phyloP scores from a whole-genome alignment of 2,113 vertebrate genomes.

The Dipodomys merriami region DNA sequence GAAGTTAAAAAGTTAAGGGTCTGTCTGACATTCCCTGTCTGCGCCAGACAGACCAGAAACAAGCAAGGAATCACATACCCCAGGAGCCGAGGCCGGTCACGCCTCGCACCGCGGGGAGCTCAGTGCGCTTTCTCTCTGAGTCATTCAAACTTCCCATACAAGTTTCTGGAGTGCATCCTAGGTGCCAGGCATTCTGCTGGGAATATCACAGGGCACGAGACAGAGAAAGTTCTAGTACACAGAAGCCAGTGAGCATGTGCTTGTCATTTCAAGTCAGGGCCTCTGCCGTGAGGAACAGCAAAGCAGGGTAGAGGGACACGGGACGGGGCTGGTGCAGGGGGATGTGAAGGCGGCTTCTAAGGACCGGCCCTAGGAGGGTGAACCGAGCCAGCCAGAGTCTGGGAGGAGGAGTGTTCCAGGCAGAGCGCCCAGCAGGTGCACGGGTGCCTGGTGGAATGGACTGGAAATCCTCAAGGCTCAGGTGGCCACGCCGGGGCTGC shows the following conservation, averaged over 20 bases:
- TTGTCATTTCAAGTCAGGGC: not conserved
- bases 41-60: not conserved
- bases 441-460: not conserved
- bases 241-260: not conserved
- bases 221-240: not conserved
- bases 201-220: not conserved
- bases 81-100: not conserved
- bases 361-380: not conserved
- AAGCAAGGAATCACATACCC: not conserved
- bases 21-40: slow-evolving; percentile 9
- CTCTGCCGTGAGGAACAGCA: not conserved
- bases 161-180: not conserved
- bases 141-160: not conserved
- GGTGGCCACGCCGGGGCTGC: not conserved
- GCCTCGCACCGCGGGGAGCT: not conserved
- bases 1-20: slow-evolving; percentile 1
- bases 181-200: not conserved
- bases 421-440: not conserved
- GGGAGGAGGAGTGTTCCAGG: not conserved
- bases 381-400: too few species aligned
- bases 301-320: not conserved
- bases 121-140: not conserved
- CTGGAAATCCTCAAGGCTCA: not conserved
- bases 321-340: accelerated
- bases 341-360: not conserved